These are phyloP conservation scores for Holothuria scabra DNA, from an alignment of 53 echinoderm and acorn worm genomes.

Conservation along the genomic window DNA sequence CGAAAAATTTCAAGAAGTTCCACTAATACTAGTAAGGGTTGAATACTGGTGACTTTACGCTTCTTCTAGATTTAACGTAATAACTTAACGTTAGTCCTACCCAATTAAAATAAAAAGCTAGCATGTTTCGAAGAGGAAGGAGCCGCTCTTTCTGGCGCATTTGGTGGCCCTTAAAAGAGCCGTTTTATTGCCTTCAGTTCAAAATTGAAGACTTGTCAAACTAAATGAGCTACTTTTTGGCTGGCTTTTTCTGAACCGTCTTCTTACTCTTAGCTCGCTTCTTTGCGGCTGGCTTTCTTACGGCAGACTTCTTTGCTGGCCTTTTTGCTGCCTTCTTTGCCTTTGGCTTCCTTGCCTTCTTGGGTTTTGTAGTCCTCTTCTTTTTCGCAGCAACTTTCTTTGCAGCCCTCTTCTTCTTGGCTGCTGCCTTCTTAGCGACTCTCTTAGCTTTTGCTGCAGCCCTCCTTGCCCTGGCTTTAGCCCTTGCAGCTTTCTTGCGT, in stretches of 20 bases:
- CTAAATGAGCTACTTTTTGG: background rate
- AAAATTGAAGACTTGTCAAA: too few species aligned
- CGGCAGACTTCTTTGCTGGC: conserved; percentile 61
- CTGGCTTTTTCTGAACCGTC: background rate
- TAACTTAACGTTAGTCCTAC: too few species aligned
- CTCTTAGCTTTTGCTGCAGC: conserved; percentile 49
- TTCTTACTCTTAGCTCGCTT: conserved; percentile 69
- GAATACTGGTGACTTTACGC: too few species aligned
- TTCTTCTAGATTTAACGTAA: too few species aligned
- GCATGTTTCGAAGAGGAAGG: background rate
- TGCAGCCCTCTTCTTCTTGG: conserved; percentile 43
- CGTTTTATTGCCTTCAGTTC: conserved; percentile 31
- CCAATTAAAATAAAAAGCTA: background rate
- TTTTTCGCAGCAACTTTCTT: conserved; percentile 15
- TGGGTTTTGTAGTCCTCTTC: conserved; percentile 50
- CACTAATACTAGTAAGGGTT: too few species aligned
- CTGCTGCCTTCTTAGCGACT: conserved; percentile 60
- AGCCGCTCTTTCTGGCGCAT: conserved; percentile 65
- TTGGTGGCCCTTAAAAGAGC: conserved; percentile 95
- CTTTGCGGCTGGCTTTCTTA: conserved; percentile 43
- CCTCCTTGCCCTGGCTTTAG: conserved; percentile 59
- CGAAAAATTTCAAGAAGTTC: too few species aligned
- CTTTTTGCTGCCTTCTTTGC: conserved; percentile 56
- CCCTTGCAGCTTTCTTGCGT: conserved; percentile 58
- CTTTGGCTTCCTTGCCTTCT: conserved; percentile 65